These are phyloP conservation scores for Erebia palarica DNA, from an alignment of 2,888 invertebrate genomes.

Conservation along the genomic window DNA sequence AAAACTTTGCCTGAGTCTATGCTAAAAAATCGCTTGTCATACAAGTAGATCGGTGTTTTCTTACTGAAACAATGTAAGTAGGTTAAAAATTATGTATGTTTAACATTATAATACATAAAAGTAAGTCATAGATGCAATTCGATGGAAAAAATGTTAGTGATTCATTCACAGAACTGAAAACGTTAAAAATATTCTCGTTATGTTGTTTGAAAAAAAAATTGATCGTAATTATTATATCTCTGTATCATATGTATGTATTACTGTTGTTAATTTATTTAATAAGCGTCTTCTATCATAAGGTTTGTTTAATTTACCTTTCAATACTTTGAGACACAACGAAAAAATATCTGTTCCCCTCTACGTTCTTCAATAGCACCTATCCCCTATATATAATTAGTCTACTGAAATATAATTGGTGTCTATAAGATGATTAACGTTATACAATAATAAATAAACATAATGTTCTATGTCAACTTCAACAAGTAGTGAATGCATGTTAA, in stretches of 20 bases:
- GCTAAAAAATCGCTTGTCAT: constrained; percentile 67
- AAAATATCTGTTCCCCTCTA: constrained; percentile 48
- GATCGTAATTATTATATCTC: constrained; percentile 62
- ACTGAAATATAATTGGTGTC: constrained; percentile 74
- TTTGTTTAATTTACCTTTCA: constrained; percentile 45
- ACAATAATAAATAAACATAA: constrained; percentile 53
- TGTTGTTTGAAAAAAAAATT: constrained; percentile 72
- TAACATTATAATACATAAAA: constrained; percentile 36
- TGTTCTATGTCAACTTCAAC: constrained; percentile 57
- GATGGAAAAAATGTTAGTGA: constrained; percentile 75
- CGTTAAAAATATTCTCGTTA: constrained; percentile 79
- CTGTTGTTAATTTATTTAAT: constrained; percentile 77
- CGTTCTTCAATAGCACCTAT: constrained; percentile 58
- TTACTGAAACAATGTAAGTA: constrained; percentile 36
- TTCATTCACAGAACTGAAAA: constrained; percentile 82
- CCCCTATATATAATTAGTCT: constrained; percentile 57
- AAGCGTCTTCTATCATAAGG: constrained; percentile 66
- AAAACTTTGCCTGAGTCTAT: constrained; percentile 51
- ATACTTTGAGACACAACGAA: constrained; percentile 71
- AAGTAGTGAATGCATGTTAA: constrained; percentile 61
- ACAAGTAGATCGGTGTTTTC: constrained; percentile 56
- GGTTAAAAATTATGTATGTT: constrained; percentile 36
- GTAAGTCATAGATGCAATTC: constrained; percentile 58
- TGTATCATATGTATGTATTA: constrained; percentile 74
- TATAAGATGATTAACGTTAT: constrained; percentile 62